Base-by-base conservation (phyloP, 2,797 vertebrate genomes). In the Centroberyx gerrardi region DNA sequence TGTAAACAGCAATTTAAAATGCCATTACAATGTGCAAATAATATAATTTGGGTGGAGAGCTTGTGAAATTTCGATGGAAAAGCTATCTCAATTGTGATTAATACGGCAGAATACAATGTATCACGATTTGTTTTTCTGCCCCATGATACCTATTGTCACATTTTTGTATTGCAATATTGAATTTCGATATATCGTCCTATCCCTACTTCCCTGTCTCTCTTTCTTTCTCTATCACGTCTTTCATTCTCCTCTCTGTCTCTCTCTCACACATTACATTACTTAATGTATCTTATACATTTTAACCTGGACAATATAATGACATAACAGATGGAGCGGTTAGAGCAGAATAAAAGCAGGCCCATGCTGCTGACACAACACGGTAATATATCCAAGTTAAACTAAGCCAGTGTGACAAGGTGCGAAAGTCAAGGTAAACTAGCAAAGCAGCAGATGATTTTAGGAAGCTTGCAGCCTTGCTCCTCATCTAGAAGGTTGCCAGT, bases 351-450 rank as follows among this genome's bases (percentile, higher is more conserved):
- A 74, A 18, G 2, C 44, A 58, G 31, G 3, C 22, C 48, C 49
- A 2, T 38, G 8, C 62, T 2, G 62, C 22, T 77, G 44, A 74
- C 42, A 38, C 51, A 71, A 29, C 48, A 60, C 8, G 17, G 14
- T 63, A 14, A 70, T 76, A 76, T 12, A 67, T 74, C 46, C 58
- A 64, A 18, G 72, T 85, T 78, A 72, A 51, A 42, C 42, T 72
- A 86, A 83, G 55, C 63, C 67, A 10, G 31, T 3, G 22, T 66
- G 72, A 67, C 72, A 73, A 54, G 71, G 61, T 75, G 64, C 1
- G 7, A 71, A 75, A 67, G 69, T 82, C 73, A 68, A 80, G 8
- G 29, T 68, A 81, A 78, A 76, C 53, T 60, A 80, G 53, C 31
- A 65, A 80, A 75, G 40, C 12, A 59, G 36, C n/a, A 18, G 55